These are phyloP conservation scores for Onychorhynchus coronatus DNA, from an alignment of 2,113 vertebrate species.

Conservation along the genomic window DNA sequence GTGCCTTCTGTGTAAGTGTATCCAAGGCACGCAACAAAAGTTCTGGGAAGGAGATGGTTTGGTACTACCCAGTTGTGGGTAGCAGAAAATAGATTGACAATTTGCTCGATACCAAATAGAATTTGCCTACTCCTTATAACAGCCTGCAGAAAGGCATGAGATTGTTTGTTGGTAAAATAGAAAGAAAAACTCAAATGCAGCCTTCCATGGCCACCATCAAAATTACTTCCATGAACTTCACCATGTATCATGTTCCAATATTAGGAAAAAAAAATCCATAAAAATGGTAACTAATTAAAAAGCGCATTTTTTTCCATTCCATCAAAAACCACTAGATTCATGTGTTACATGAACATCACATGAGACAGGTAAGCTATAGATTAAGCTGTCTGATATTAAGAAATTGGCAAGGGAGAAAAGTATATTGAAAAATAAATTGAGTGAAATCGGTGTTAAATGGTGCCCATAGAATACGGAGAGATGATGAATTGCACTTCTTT, in stretches of 20 bases:
- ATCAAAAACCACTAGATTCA: background rate
- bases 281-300: background rate
- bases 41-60: background rate
- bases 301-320: background rate
- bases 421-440: background rate
- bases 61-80: background rate
- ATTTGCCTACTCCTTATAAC: background rate
- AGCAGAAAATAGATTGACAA: background rate
- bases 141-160: background rate
- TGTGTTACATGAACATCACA: background rate
- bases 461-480: background rate
- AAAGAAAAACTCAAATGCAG: background rate
- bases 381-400: background rate
- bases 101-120: background rate
- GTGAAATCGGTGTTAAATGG: background rate
- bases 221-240: background rate
- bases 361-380: background rate
- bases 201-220: background rate
- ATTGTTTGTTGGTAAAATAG: background rate
- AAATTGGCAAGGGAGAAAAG: background rate
- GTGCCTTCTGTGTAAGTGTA: fast-evolving
- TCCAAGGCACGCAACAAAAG: background rate
- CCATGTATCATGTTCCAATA: background rate
- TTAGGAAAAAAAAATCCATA: background rate
- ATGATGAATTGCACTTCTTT: background rate